Base-by-base conservation (phyloP, 2,797 vertebrate species). In the Poliocrania exsul region DNA sequence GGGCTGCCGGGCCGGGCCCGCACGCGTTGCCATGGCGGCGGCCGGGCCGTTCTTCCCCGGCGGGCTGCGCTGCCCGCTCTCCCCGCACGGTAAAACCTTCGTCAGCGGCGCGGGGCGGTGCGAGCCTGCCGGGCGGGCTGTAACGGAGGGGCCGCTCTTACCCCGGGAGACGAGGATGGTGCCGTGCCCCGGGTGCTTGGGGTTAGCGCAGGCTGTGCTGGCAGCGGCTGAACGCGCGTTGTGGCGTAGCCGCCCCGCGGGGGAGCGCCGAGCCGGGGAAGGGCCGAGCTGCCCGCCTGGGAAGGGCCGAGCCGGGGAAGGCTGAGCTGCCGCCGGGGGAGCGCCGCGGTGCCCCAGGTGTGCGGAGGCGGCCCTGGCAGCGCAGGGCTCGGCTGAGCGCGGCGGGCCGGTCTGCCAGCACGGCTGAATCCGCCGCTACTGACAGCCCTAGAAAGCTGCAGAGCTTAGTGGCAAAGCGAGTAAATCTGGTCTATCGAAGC, bases 271-370 rank as follows among this genome's bases (percentile, higher is more conserved):
- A 12, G 40, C 20, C 65, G 46, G 23, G 42, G 2, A 0, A 4
- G 3, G 64, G 53, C 51, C 3, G 21, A 15, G 46, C 7, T 13
- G 46, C 31, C 20, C 50, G 20, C 58, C 15, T 0, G 67, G 4
- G 3, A 11, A 4, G 1, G 1, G 0, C 33, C 33, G 16, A 24
- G 53, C 13, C 2, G 4, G 40, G 1, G 0, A 3, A 3, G 62
- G 60, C 56, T 6, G 20, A 14, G 40, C 40, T 42, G 16, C 31
- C 23, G 53, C 44, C 44, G 44, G 10, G 19, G 42, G 19, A 16
- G 49, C 13, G 14, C 49, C 25, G 25, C 25, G 25, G 24, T 26
- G 49, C 24, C 5, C 8, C 12, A 31, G 50, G 10, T 1, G n/a
- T 13, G 5, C 67, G 23, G 44, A 20, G 58, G 51, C 62, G 54